These are phyloP conservation scores for Meloidogyne chitwoodi DNA, from an alignment of 1,140 invertebrate species.

Conservation along the genomic window DNA sequence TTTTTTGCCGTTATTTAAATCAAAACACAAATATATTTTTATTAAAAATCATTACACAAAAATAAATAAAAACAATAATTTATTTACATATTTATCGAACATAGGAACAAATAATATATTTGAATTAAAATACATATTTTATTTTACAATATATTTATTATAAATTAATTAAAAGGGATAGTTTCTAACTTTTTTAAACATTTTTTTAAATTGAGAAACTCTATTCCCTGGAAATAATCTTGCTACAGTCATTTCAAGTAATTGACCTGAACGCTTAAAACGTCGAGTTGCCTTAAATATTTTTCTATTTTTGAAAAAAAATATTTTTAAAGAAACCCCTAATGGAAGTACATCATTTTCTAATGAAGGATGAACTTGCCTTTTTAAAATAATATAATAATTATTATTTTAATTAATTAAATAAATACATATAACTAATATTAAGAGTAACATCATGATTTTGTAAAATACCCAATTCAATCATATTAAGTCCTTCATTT, in stretches of 20 bases:
- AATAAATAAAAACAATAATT: no score
- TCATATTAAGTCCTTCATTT: conserved; percentile 59
- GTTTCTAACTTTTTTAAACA: conserved; percentile 56
- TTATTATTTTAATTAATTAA: neutral
- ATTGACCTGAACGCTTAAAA: conserved; percentile 52
- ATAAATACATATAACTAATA: conserved; percentile 53
- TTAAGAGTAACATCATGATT: conserved; percentile 57
- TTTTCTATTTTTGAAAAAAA: neutral
- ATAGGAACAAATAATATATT: no score
- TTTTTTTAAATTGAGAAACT: conserved; percentile 58
- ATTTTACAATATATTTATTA: neutral
- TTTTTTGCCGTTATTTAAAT: no score
- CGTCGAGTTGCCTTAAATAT: conserved; percentile 51
- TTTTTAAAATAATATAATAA: neutral
- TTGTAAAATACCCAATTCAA: conserved; percentile 53
- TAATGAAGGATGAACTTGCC: conserved; percentile 56
- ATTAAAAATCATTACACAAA: no score
- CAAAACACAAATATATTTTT: no score
- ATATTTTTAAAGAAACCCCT: conserved; percentile 32
- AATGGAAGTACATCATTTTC: conserved; percentile 54
- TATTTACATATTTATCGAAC: no score
- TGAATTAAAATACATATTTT: neutral
- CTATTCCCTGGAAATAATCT: conserved; percentile 54
- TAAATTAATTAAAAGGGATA: conserved; percentile 45
- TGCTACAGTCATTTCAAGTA: conserved; percentile 59